Evolutionary conservation across 2,113 vertebrate genomes (phyloP).

Genomic region (Castor canadensis): DNA sequence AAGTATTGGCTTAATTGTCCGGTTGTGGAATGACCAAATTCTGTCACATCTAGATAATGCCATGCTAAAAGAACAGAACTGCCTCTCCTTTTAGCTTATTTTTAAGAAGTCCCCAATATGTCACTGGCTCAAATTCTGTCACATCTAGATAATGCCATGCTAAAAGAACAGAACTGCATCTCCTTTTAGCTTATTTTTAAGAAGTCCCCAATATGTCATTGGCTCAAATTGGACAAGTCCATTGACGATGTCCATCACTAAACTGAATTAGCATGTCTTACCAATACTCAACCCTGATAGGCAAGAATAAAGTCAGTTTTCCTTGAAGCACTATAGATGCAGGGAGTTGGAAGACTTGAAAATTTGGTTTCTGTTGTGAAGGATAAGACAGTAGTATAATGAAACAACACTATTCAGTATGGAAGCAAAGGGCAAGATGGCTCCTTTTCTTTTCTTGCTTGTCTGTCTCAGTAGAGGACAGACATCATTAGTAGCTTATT

Average conservation of each 20-base stretch:
- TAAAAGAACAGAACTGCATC: neutral
- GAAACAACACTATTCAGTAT: neutral
- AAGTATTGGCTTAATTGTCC: neutral
- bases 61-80: neutral
- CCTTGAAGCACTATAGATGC: neutral
- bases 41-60: neutral
- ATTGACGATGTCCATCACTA: neutral
- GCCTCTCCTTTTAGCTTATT: neutral
- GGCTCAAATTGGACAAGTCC: neutral
- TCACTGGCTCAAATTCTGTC: neutral
- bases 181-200: neutral
- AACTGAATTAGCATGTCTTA: neutral
- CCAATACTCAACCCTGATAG: neutral
- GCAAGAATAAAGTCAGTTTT: neutral
- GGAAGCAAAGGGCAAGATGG: neutral
- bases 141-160: neutral
- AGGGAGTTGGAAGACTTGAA: neutral
- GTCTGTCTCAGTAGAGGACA: neutral
- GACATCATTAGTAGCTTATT: neutral
- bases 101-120: neutral
- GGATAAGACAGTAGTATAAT: neutral
- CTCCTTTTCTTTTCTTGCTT: neutral
- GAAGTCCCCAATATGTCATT: neutral
- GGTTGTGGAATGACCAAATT: neutral
- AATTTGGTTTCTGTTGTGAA: neutral